These are phyloP conservation scores for Lithophane socia DNA, from an alignment of 2,888 invertebrate genomes.

Conservation along the genomic window DNA sequence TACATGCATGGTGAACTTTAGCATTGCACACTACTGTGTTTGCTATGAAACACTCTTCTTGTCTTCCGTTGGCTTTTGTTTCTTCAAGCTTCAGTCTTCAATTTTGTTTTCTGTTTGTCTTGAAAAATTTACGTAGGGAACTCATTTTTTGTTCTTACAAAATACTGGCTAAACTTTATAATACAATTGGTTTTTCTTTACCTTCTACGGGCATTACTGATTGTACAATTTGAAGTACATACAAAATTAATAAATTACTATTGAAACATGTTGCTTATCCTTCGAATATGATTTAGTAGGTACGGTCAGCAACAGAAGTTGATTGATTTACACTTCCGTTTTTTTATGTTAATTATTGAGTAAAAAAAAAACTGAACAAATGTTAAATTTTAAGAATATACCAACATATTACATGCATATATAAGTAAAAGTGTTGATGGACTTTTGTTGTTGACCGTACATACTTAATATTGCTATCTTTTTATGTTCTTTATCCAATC, in stretches of 20 bases:
- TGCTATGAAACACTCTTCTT: slow-evolving; percentile 86
- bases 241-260: too few relatives aligned
- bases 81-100: slow-evolving; percentile 6
- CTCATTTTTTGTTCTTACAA: too few relatives aligned
- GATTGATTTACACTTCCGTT: background rate
- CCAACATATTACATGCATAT: too few relatives aligned
- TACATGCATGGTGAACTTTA: slow-evolving; percentile 88
- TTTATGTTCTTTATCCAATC: background rate
- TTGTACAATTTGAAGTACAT: background rate
- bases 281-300: too few relatives aligned
- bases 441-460: background rate
- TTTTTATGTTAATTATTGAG: background rate
- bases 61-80: slow-evolving; percentile 37
- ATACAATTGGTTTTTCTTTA: background rate
- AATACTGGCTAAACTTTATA: background rate
- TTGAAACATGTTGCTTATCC: background rate
- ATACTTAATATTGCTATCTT: background rate
- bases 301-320: too few relatives aligned
- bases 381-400: background rate
- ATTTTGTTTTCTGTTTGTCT: slow-evolving; percentile 4
- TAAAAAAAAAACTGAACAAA: background rate
- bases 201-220: too few relatives aligned
- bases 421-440: too few relatives aligned
- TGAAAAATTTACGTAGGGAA: background rate
- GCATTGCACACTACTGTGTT: slow-evolving; percentile 91